Percentiles rank a stretch among this genome's conserved stretches.
These are phyloP conservation scores for Epinephelus moara DNA, from an alignment of 2,113 vertebrate species.

Conservation along the genomic window DNA sequence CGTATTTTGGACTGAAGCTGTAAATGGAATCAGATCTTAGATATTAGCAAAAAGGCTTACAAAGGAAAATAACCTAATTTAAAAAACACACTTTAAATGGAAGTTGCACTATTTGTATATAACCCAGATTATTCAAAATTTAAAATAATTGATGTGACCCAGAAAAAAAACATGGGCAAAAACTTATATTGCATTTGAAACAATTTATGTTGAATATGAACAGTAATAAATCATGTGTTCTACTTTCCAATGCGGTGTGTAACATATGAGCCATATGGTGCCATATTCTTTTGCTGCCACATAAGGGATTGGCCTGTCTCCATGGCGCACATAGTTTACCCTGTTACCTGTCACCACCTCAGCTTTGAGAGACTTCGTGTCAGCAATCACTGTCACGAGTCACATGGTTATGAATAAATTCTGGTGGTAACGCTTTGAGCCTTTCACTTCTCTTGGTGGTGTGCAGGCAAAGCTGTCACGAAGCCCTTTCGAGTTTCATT, in stretches of 20 bases:
- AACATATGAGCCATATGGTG: conserved; percentile 63
- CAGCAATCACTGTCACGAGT: conserved; percentile 74
- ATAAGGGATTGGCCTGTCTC: conserved; percentile 62
- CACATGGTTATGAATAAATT: conserved; percentile 71
- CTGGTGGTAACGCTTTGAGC: conserved; percentile 41
- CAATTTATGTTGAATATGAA: conserved; percentile 39
- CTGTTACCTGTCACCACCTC: conserved; percentile 75
- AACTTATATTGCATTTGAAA: conserved; percentile 40
- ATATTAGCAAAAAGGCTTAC: background rate
- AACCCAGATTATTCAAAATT: background rate
- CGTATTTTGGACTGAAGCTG: conserved; percentile 9
- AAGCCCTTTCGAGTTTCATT: conserved; percentile 40
- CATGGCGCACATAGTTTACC: conserved; percentile 61
- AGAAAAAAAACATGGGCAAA: conserved; percentile 30
- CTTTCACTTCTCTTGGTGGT: conserved; percentile 32
- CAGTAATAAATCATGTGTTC: conserved; percentile 62
- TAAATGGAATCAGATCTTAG: conserved; percentile 13
- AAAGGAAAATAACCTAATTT: background rate
- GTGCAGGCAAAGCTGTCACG: conserved; percentile 52
- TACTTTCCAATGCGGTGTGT: conserved; percentile 32
- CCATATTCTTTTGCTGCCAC: conserved; percentile 61
- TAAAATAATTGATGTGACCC: conserved; percentile 37
- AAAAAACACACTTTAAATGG: background rate
- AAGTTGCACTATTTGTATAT: background rate
- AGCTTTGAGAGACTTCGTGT: conserved; percentile 68